Evolutionary conservation across 2,113 vertebrate genomes (phyloP), one percentile per base, ranked within the genome.

Genomic region (Anolis sagrei): DNA sequence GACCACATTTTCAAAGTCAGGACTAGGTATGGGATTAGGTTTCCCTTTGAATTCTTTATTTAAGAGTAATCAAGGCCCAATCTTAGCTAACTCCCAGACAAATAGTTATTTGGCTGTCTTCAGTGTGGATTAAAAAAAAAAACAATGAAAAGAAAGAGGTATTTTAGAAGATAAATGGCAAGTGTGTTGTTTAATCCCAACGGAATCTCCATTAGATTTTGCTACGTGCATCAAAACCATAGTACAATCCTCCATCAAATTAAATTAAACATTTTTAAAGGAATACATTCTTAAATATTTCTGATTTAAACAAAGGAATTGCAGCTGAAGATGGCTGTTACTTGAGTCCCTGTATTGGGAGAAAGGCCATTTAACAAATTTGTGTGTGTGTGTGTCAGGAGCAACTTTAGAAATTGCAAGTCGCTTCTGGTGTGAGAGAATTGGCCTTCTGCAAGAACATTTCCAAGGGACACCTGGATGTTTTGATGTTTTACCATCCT

Each of bases 11-110:
- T 74, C 84, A 86, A 86, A 80, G 54, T 64, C 39, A 80, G 70
- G 36, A 80, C 8, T 74, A 36, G 58, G 51, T 27, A 54, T 72
- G 36, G 68, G 68, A 85, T 85, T 85, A 85, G 51, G 6, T 34
- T 48, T 5, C 21, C 64, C 29, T 80, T 80, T 86, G 69, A 80
- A 80, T 86, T 80, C 69, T 80, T 86, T 75, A 86, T 80, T 80
- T 86, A 80, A 70, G 54, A 49, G 21, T 79, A 54, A 86, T 86
- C 77, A 86, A 64, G 69, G n/a, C 68, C 9, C 69, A 80, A 7
- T 64, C 36, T 80, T 86, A 74, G 58, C 77, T 66, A 86, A 74
- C 11, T 86, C 69, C 44, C 69, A 64, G 54, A 48, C 70, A 80
- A 80, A 64, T 74, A 49, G 44, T 62, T 74, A 27, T 73, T 73